These are phyloP conservation scores for Apamea epomidion DNA, from an alignment of 2,888 invertebrate species.

Conservation along the genomic window DNA sequence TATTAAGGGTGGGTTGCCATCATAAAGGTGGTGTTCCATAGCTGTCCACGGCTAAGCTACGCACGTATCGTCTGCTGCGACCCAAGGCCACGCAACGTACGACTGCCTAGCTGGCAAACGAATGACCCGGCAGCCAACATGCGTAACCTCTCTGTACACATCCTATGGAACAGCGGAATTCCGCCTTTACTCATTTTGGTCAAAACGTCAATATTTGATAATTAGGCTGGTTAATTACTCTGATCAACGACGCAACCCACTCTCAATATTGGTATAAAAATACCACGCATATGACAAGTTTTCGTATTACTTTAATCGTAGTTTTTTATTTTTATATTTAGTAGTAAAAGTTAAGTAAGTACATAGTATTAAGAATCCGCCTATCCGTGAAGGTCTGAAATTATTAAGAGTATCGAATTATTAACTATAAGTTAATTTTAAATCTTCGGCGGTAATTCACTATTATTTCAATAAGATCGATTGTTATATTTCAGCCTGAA, in stretches of 20 bases:
- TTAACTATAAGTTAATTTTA: not conserved
- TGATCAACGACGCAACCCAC: slow-evolving; percentile 17
- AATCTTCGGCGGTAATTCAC: not conserved
- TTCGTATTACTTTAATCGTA: slow-evolving; percentile 7
- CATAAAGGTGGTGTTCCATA: not conserved
- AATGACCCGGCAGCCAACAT: not conserved
- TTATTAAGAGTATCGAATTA: slow-evolving; percentile 18
- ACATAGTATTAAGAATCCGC: slow-evolving; percentile 35
- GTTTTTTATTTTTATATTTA: slow-evolving; percentile 18
- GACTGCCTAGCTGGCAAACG: not conserved
- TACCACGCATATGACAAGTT: slow-evolving; percentile 23
- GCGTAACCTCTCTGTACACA: no score
- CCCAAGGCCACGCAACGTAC: not conserved
- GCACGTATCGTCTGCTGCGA: not conserved
- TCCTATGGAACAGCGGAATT: not conserved
- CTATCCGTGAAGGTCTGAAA: slow-evolving; percentile 44
- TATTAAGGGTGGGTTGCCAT: slow-evolving; percentile 20
- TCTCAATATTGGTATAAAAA: slow-evolving; percentile 34
- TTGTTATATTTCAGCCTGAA: not conserved
- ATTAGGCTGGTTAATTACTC: no score
- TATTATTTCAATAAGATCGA: not conserved
- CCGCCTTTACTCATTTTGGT: not conserved
- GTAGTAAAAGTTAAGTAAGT: slow-evolving; percentile 37
- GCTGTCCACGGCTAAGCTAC: not conserved
- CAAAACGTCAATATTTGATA: not conserved